Conservation (phyloP, 1,140 invertebrate genomes). For the Apis laboriosa region DNA sequence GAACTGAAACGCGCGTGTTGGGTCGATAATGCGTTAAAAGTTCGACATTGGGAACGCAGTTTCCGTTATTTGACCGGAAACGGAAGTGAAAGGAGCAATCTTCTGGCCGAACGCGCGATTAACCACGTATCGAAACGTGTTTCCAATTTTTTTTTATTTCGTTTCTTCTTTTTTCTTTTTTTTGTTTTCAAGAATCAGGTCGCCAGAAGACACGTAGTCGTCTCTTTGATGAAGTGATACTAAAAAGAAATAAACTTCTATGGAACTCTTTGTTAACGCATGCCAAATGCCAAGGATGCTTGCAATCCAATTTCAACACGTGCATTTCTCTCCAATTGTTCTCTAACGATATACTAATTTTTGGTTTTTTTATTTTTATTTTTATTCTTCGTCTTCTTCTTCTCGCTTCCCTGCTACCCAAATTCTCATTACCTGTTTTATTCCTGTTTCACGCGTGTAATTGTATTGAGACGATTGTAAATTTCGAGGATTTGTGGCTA, state of each 20-base stretch:
- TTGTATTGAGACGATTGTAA: not conserved
- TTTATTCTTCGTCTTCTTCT: not conserved
- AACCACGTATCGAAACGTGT: not conserved
- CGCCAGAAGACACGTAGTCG: not conserved
- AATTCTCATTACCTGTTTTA: not conserved
- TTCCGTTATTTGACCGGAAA: not conserved
- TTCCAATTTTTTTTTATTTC: not conserved
- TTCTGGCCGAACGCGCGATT: not conserved
- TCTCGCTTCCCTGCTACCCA: not conserved
- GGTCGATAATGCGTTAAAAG: slow-evolving; percentile 27
- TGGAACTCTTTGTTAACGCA: not conserved
- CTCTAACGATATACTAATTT: not conserved
- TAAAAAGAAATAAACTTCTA: not conserved
- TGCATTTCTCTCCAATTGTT: not conserved
- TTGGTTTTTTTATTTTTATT: not conserved
- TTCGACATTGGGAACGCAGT: not conserved
- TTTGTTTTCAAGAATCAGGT: not conserved
- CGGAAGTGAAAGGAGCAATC: not conserved
- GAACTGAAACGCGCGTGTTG: not conserved
- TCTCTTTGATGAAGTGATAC: not conserved
- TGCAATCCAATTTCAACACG: slow-evolving; percentile 16
- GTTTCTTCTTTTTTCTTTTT: not conserved
- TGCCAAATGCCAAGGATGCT: slow-evolving; percentile 27
- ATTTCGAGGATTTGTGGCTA: not conserved
- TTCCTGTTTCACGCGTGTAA: not conserved